phyloP scores from a whole-genome alignment of 1,140 invertebrate genomes.

The Drosophila micromelanica region DNA sequence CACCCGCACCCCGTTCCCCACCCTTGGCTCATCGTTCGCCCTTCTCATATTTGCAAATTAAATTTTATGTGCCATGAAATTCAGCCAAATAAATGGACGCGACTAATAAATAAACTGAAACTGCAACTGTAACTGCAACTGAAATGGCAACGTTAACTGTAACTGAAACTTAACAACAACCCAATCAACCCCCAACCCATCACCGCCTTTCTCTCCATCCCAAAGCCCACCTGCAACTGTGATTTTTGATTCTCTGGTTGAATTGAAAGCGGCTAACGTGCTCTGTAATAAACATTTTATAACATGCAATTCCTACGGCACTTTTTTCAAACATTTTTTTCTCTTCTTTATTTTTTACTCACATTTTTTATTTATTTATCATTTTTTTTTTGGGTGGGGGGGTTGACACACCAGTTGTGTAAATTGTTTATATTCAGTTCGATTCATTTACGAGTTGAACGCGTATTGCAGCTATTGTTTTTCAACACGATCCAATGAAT shows the following conservation, averaged over 20 bases:
- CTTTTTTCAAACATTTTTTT: conserved; percentile 15
- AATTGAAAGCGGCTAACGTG: conserved; percentile 58
- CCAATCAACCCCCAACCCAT: background rate
- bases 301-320: conserved; percentile 11
- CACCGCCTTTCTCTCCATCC: background rate
- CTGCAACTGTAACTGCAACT: conserved; percentile 17
- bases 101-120: conserved; percentile 43
- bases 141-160: conserved; percentile 7
- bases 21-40: background rate
- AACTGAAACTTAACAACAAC: conserved; percentile 7
- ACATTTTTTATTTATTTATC: conserved; percentile 12
- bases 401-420: background rate
- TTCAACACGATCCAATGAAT: too few relatives aligned
- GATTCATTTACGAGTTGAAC: too few relatives aligned
- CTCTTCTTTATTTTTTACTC: background rate
- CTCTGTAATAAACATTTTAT: conserved; percentile 55
- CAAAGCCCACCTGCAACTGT: background rate
- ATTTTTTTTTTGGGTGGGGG: too few relatives aligned
- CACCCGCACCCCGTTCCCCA: background rate
- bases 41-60: conserved; percentile 60
- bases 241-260: conserved; percentile 7
- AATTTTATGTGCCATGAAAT: conserved; percentile 55
- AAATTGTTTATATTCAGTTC: background rate
- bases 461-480: too few relatives aligned
- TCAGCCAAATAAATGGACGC: conserved; percentile 31